Evolutionary conservation across 2,888 invertebrate species (phyloP), one percentile per base, ranked within the genome.

Genomic region (Nomada ruficornis): DNA sequence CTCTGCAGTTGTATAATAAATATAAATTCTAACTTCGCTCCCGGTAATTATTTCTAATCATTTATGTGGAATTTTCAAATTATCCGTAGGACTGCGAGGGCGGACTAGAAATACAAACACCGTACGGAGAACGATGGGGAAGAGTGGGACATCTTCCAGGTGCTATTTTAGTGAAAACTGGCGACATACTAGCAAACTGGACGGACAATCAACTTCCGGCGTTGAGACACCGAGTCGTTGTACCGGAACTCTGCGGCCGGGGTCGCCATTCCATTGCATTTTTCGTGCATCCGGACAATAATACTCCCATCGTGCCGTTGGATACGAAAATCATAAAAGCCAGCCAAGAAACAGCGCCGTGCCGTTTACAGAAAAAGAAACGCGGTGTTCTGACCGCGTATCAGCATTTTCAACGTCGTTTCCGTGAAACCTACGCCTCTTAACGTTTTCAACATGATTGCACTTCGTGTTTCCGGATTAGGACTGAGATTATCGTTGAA

Each of bases 261-360:
- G 96, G 96, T 3, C 96, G 97, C n/a, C 96, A 97, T 94, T 96
- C 97, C 88, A 96, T 97, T 84, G 97, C 96, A 44, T 97, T 96
- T 94, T 97, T 97, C 94, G 96, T 97, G 88, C 96, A 96, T 94
- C 97, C 97, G 2, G 96, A 96, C 94, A 94, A 94, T 86, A 94
- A 94, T 82, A 95, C 95, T 9, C 89, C 92, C 60, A 93, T 96
- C 74, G 94, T 95, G 36, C 94, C 95, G 15, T 92, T 96, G 77
- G 95, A 95, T 3, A 93, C 94, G 26, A 94, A 94, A 83, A 93
- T 94, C 29, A 81, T 85, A 7, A 89, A 90, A 60, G 76, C 90
- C 1, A 86, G 77, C 63, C 91, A 92, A 59, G 92, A 93, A 81
- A 77, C 92, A 7, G 94, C 94, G 77, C 90, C 94, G 9, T 94